A percentile compares a stretch with the other conserved stretches of the same genome.
Conservation (phyloP, 2,888 invertebrate genomes). For the Chloroclystis v-ata region DNA sequence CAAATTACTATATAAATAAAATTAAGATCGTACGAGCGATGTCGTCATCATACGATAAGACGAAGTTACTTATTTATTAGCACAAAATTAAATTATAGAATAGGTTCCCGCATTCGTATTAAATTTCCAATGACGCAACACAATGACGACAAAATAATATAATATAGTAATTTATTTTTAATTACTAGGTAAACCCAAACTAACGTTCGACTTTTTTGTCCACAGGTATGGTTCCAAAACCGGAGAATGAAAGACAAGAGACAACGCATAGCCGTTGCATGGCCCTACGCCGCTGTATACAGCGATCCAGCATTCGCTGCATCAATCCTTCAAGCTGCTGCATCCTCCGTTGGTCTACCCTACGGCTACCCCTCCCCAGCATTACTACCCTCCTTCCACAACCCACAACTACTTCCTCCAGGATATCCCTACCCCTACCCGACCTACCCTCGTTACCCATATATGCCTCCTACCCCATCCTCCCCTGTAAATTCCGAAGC, state of each 20-base stretch:
- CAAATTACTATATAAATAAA: no score
- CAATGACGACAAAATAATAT: no score
- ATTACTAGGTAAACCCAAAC: no score
- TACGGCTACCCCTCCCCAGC: constrained; percentile 80
- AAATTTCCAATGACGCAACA: no score
- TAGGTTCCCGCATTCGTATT: no score
- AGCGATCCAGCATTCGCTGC: constrained; percentile 96
- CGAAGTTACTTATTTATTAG: no score
- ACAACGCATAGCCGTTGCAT: constrained; percentile 94
- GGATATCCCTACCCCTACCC: constrained; percentile 79
- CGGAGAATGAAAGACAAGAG: constrained; percentile 98
- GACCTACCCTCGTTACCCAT: constrained; percentile 71
- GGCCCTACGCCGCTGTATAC: constrained; percentile 97
- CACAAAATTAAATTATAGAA: no score
- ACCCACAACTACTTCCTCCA: constrained; percentile 78
- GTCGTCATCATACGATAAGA: no score
- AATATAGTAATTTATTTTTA: no score
- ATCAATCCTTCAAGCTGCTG: constrained; percentile 92
- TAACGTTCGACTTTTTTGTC: constrained; percentile 28
- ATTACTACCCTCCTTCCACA: constrained; percentile 75
- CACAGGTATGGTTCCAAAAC: constrained; percentile 98
- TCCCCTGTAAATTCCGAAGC: constrained; percentile 64
- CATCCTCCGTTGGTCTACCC: constrained; percentile 82
- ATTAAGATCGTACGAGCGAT: no score
- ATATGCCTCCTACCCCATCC: constrained; percentile 74